Evolutionary conservation across 2,888 invertebrate species (phyloP), one percentile per base, ranked within the genome.

Genomic region (Muschampia plurimacula): DNA sequence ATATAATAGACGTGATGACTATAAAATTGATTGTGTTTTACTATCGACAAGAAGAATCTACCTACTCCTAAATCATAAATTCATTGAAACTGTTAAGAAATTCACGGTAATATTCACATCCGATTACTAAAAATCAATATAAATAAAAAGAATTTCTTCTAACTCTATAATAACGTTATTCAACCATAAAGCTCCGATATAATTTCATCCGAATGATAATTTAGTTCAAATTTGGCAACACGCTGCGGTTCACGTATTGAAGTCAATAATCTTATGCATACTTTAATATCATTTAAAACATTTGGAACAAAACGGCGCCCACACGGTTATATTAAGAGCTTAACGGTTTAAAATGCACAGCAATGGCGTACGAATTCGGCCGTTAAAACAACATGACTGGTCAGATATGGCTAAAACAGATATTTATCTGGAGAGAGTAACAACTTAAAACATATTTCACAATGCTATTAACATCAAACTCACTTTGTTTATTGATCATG

Each of bases 401-500:
- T 36, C 36, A 63, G 41, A 12, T 41, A 55, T 57, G 49, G 46
- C 36, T 49, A 39, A 71, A 65, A 71, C 22, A 15, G 60, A 71
- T 70, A 59, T 64, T 65, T 65, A 66, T 70, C 44, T 36, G 44
- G 44, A 64, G 39, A 66, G 65, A 70, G 57, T 12, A 59, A 67
- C 46, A 57, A 49, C 52, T n/a, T 63, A 64, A 32, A 69, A 64
- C 55, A 44, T 59, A 41, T 65, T 46, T 65, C 59, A 22, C 59
- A 49, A 46, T 57, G 15, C 22, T 10, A 66, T 59, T 66, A 66
- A 71, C 66, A 39, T 60, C 13, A 22, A 32, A 22, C 52, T 22
- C 41, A 28, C 12, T 52, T 69, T 66, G 66, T 83, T 84, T 81
- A 81, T 81, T 78, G 82, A 84, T 86, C 85, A 86, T 77, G 74